phyloP scores from a whole-genome alignment of 92 coral and sea anemone genomes.

The Blastomussa wellsi region DNA sequence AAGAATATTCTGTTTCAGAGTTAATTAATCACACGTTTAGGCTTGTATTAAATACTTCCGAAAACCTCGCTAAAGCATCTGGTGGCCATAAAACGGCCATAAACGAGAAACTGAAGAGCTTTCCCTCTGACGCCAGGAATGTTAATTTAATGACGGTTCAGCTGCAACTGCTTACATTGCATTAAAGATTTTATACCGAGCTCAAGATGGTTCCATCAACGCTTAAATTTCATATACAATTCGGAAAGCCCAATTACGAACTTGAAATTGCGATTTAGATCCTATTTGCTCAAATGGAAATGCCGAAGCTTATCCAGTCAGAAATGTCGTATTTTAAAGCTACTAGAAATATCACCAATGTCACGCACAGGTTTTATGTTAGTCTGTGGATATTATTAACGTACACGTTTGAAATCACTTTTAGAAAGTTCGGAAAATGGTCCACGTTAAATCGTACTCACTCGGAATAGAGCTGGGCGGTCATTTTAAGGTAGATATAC shows the following conservation, averaged over 20 bases:
- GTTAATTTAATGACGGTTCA: not conserved
- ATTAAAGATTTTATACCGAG: not conserved
- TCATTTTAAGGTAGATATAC: not conserved
- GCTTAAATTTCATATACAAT: not conserved
- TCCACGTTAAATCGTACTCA: not conserved
- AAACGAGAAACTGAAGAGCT: not conserved
- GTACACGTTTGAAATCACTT: too few relatives aligned
- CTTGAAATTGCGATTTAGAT: not conserved
- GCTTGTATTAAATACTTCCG: not conserved
- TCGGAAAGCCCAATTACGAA: not conserved
- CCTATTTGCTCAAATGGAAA: not conserved
- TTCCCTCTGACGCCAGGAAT: not conserved
- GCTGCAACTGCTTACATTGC: not conserved
- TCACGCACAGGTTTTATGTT: not conserved
- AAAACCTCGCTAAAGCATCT: not conserved
- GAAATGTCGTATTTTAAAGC: too few relatives aligned
- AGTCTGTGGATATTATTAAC: too few relatives aligned
- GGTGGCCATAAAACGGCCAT: not conserved
- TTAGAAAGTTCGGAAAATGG: not conserved
- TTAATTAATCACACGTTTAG: not conserved
- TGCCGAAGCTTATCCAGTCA: not conserved
- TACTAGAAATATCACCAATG: not conserved
- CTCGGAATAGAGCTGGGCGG: not conserved
- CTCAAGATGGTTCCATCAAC: not conserved
- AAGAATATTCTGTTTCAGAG: not conserved